Evolutionary conservation across 1,140 invertebrate species (phyloP), one percentile per base, ranked within the genome.

Genomic region (Hermetia illucens): DNA sequence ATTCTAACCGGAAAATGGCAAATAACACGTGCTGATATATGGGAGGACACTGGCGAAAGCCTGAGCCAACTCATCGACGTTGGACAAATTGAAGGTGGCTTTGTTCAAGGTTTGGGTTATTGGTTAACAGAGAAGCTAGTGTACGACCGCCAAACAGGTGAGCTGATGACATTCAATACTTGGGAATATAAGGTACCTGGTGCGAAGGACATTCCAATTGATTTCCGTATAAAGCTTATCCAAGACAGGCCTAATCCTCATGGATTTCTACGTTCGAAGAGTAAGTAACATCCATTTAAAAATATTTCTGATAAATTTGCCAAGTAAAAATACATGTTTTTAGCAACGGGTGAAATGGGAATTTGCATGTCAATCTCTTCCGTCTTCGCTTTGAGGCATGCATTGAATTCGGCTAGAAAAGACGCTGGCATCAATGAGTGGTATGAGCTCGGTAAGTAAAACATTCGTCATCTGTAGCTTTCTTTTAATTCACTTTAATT

Each of bases 151-250:
- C 48, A 68, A 21, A 77, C 75, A n/a, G 86, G 82, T 10, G 58
- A 67, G 42, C 61, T 80, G 13, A 61, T 82, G 1, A 84, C 79
- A 9, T 73, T 79, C 44, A 69, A 77, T 45, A 83, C 82, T 18
- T 82, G 85, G 73, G 79, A 71, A 43, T 91, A 90, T 57, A 85
- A 88, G 52, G 74, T 81, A 3, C 84, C 79, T 2, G 72, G 81
- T 22, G 72, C 72, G 0, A 79, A 80, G 53, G 85, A 90, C 50
- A 88, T 90, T 45, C 86, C 86, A 2, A 65, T 79, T 3, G 82
- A 89, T 62, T 79, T 87, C 46, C 69, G 82, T 33, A 67, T 90
- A n/a, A 71, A 74, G 21, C 66, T 92, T 30, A 61, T 77, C 33
- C 72, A 73, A 49, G 79, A 88, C 55, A 71, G 72, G 8, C 66